These are phyloP conservation scores for Telmatochromis sp. DNA, from an alignment of 2,113 vertebrate species.

Conservation along the genomic window DNA sequence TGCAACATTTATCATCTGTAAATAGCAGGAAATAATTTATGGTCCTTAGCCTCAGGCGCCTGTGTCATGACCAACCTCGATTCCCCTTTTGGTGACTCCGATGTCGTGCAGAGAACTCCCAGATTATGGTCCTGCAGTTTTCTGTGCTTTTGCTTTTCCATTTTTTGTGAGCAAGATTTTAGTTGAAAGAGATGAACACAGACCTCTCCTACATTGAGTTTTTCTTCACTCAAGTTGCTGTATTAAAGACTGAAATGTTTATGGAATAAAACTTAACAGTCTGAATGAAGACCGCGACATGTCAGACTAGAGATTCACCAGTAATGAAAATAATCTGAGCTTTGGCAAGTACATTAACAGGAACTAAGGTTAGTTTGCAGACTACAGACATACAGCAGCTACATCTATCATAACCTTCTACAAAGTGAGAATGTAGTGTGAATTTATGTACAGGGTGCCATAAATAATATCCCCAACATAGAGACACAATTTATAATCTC, in stretches of 20 bases:
- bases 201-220: background rate
- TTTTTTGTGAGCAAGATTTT: background rate
- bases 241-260: background rate
- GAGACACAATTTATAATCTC: background rate
- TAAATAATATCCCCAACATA: background rate
- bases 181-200: background rate
- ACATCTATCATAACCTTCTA: background rate
- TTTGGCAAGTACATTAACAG: background rate
- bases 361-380: background rate
- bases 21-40: background rate
- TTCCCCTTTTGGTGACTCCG: background rate
- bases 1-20: background rate
- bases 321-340: background rate
- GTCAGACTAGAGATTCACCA: background rate
- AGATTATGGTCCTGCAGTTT: background rate
- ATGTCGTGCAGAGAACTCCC: background rate
- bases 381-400: background rate
- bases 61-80: background rate
- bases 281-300: rapidly evolving
- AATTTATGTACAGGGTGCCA: background rate
- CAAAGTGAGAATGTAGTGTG: background rate
- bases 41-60: background rate
- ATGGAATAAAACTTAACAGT: background rate
- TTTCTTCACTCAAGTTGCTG: background rate
- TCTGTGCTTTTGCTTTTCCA: background rate